Evolutionary conservation across 2,113 vertebrate genomes (phyloP).

Genomic region (Trichechus manatus): DNA sequence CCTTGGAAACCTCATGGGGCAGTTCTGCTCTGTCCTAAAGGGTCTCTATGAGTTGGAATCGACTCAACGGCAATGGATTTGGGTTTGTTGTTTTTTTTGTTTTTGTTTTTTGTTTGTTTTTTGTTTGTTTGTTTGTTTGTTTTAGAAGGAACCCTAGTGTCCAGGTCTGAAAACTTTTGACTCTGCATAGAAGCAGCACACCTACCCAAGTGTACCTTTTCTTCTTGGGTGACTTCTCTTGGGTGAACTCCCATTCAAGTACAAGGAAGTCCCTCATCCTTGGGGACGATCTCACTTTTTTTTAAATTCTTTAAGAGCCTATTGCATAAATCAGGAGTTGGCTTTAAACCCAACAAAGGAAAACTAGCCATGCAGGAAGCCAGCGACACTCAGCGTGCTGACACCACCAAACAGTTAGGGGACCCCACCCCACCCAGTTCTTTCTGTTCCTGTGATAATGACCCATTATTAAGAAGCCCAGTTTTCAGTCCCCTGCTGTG

Average conservation of each 20-base stretch:
- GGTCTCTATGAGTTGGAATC: too few species aligned
- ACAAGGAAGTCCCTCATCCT: neutral
- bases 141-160: neutral
- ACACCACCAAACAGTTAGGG: neutral
- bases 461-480: conserved; percentile 8
- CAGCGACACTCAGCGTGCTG: neutral
- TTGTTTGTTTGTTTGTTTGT: too few species aligned
- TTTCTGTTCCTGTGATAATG: conserved; percentile 33
- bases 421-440: neutral
- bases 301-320: conserved; percentile 2
- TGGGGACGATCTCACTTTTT: neutral
- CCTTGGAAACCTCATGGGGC: too few species aligned
- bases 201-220: neutral
- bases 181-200: neutral
- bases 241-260: neutral
- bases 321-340: neutral
- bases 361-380: neutral
- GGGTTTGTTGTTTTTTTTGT: too few species aligned
- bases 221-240: neutral
- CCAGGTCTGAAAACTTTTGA: neutral
- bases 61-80: too few species aligned
- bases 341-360: neutral
- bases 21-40: too few species aligned
- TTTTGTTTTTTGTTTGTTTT: too few species aligned
- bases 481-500: neutral